phyloP scores from a whole-genome alignment of 2,888 invertebrate genomes.

The Serrognathus titanus region DNA sequence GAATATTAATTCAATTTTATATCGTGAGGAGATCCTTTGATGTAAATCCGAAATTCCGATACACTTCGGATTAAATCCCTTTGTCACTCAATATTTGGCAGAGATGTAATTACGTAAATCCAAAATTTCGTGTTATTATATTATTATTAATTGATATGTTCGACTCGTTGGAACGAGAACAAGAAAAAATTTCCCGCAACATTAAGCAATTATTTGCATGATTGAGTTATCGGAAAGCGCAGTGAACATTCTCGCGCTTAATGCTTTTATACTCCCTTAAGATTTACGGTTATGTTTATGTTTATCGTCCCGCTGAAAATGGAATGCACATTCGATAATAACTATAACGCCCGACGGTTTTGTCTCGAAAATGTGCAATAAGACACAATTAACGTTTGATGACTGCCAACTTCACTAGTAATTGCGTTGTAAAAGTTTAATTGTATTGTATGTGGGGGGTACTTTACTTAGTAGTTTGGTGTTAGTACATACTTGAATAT shows the following conservation, averaged over 20 bases:
- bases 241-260: conserved; percentile 12
- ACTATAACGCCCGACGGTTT: neutral
- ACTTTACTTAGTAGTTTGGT: too few species aligned
- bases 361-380: too few species aligned
- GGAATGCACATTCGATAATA: conserved; percentile 14
- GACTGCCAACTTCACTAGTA: too few species aligned
- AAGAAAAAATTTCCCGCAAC: conserved; percentile 20
- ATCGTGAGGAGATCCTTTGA: neutral
- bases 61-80: too few species aligned
- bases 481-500: too few species aligned
- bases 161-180: neutral
- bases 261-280: conserved; percentile 22
- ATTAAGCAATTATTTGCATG: conserved; percentile 27
- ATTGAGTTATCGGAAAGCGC: conserved; percentile 27
- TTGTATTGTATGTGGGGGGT: too few species aligned
- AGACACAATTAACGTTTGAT: too few species aligned
- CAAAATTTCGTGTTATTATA: too few species aligned
- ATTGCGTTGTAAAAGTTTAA: too few species aligned
- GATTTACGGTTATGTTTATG: conserved; percentile 30
- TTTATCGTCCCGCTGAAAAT: conserved; percentile 24
- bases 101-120: too few species aligned
- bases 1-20: conserved; percentile 6
- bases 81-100: too few species aligned
- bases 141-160: neutral
- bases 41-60: neutral